Base-by-base conservation (phyloP, 2,113 vertebrate genomes). In the Macquaria australasica region DNA sequence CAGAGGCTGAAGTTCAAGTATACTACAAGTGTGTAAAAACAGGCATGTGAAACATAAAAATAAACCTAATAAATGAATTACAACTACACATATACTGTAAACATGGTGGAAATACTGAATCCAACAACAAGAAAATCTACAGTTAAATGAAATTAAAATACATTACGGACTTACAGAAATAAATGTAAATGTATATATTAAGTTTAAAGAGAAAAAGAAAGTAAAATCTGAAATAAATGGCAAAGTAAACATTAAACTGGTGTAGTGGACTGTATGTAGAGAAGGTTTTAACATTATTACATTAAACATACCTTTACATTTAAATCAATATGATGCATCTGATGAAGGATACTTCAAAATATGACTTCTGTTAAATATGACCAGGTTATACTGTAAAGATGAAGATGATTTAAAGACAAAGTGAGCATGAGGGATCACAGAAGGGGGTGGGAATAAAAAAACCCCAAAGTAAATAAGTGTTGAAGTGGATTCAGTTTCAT, bases 401-500 rank as follows among this genome's bases (percentile, higher is more conserved):
- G 7, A 76, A 5, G 16, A 73, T 9, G 43, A 48, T 59, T 81
- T 6, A 23, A 73, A 53, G 16, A 75, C 8, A 73, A 82, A 66
- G 70, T 60, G 39, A 77, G 73, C 23, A 81, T 14, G 18, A 76
- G 20, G n/a, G 50, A 55, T 78, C 12, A 60, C 39, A 43, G 21
- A 69, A n/a, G 45, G 31, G 53, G 23, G 14, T 31, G 68, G 60
- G 28, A 71, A 71, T 45, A 59, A 83, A 79, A 20, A 59, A 83
- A 79, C 7, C 14, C 34, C 34, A 5, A 83, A 75, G 28, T 31
- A 68, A 84, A 69, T 73, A 80, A 82, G 62, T 79, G 90, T 85
- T 77, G 66, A 73, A 83, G 85, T 77, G 70, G 89, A 86, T 94
- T 84, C 50, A 53, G 74, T 95, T 95, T 94, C 91, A 91, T 87